Conservation (phyloP, 2,888 invertebrate species). For the Mesochorus sp. region DNA sequence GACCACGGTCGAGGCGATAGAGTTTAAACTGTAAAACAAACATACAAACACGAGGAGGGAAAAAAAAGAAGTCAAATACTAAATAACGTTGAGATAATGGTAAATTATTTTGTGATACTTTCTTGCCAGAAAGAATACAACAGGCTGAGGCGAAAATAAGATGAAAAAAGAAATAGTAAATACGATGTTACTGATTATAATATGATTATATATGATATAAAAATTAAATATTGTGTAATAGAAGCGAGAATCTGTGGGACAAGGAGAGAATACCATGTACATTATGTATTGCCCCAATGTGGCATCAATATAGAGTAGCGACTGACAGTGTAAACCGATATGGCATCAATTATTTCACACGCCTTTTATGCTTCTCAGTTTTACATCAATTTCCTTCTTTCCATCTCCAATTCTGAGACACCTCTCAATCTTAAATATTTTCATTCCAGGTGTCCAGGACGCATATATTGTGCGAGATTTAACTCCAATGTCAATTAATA, state of each 20-base stretch:
- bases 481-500: too few relatives aligned
- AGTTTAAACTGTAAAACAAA: slow-evolving; percentile 52
- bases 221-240: slow-evolving; percentile 80
- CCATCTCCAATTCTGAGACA: too few relatives aligned
- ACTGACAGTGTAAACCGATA: slow-evolving; percentile 70
- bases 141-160: slow-evolving; percentile 77
- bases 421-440: too few relatives aligned
- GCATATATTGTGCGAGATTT: too few relatives aligned
- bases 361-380: too few relatives aligned
- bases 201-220: slow-evolving; percentile 73
- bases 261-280: slow-evolving; percentile 80
- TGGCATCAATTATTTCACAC: slow-evolving; percentile 7
- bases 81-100: slow-evolving; percentile 80
- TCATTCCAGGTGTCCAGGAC: too few relatives aligned
- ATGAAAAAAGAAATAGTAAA: slow-evolving; percentile 70
- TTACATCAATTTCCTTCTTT: too few relatives aligned
- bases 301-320: slow-evolving; percentile 81
- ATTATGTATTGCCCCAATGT: slow-evolving; percentile 80
- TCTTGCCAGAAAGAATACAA: slow-evolving; percentile 82
- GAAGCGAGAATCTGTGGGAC: slow-evolving; percentile 79
- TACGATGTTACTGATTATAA: slow-evolving; percentile 79
- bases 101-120: slow-evolving; percentile 82
- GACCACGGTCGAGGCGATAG: slow-evolving; percentile 50
- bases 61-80: slow-evolving; percentile 71
- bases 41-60: slow-evolving; percentile 4